Evolutionary conservation across 2,888 invertebrate species (phyloP).

Genomic region (Halictus quadricinctus): DNA sequence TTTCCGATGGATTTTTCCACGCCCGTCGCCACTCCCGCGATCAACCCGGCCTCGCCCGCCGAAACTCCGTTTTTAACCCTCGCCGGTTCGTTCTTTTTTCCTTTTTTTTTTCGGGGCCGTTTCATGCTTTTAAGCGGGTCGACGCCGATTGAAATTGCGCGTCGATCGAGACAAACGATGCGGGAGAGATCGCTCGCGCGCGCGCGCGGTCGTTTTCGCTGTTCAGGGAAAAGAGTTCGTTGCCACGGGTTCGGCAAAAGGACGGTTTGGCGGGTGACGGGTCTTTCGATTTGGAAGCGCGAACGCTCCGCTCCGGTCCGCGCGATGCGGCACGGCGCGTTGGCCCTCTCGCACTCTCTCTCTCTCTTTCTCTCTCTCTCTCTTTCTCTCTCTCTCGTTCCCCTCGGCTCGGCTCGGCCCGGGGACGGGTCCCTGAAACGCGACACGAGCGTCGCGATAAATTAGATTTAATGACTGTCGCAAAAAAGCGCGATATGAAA

Average conservation of each 20-base stretch:
- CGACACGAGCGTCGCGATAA: constrained; percentile 75
- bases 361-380: neutral
- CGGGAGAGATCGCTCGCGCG: constrained; percentile 9
- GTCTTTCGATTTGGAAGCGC: constrained; percentile 36
- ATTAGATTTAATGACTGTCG: constrained; percentile 81
- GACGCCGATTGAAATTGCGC: constrained; percentile 28
- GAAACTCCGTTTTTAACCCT: constrained; percentile 12
- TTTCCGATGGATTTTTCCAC: constrained; percentile 2
- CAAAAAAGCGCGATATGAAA: constrained; percentile 81
- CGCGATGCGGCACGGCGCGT: neutral
- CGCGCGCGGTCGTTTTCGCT: neutral
- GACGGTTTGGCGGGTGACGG: neutral
- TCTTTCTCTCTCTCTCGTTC: neutral
- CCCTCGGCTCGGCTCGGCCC: neutral
- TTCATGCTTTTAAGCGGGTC: constrained; percentile 31
- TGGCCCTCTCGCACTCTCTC: neutral
- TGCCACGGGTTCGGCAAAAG: neutral
- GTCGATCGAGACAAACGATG: constrained; percentile 36
- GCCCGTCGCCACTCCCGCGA: constrained; percentile 6
- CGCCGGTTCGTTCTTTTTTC: neutral
- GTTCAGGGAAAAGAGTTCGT: constrained; percentile 8
- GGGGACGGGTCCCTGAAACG: constrained; percentile 63
- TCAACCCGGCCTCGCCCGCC: neutral
- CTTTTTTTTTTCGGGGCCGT: neutral
- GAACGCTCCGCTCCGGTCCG: constrained; percentile 21